A percentile compares a stretch with the other conserved stretches of the same genome.
Conservation (phyloP, 2,113 vertebrate genomes). For the Phalacrocorax carbo region DNA sequence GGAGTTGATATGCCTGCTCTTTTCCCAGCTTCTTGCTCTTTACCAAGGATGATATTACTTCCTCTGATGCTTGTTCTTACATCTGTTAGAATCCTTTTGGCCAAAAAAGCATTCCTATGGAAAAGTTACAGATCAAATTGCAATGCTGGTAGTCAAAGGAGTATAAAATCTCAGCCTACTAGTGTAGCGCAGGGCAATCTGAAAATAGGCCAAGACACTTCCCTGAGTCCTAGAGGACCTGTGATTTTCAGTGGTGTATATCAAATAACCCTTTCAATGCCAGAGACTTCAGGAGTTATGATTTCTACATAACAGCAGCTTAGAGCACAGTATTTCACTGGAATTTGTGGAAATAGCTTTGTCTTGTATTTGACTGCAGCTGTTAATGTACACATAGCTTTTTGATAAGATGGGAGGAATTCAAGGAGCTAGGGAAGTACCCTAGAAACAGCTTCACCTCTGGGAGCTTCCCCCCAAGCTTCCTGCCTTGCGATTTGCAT, state of each 20-base stretch:
- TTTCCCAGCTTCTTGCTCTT: background rate
- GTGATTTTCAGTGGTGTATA: background rate
- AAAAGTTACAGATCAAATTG: background rate
- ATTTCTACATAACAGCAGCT: background rate
- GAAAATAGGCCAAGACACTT: background rate
- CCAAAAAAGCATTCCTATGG: background rate
- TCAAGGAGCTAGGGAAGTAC: background rate
- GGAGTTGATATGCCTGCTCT: background rate
- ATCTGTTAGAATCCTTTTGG: background rate
- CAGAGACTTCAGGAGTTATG: background rate
- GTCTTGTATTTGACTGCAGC: background rate
- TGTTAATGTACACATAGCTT: background rate
- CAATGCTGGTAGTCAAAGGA: background rate
- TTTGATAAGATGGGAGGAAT: background rate
- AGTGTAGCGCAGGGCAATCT: background rate
- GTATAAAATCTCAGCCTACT: background rate
- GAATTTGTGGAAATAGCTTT: background rate
- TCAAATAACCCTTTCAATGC: background rate
- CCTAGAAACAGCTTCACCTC: background rate
- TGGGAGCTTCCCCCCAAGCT: background rate
- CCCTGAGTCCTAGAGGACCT: background rate
- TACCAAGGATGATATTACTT: background rate
- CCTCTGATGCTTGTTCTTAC: background rate
- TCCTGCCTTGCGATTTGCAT: background rate
- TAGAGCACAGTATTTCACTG: background rate